Evolutionary conservation across 2,113 vertebrate genomes (phyloP).

Genomic region (Parus major): DNA sequence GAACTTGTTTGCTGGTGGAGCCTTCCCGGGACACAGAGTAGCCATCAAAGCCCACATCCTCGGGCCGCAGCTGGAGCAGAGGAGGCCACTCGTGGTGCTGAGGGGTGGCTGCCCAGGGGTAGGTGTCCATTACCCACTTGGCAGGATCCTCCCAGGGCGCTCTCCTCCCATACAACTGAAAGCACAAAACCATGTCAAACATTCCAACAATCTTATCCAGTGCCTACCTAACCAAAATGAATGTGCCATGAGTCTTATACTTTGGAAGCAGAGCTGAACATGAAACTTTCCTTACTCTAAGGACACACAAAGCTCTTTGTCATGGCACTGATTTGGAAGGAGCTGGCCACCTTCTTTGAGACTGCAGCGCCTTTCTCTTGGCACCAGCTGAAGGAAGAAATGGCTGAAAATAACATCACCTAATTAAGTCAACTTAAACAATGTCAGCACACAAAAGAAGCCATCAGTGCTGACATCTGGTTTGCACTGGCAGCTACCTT

Average conservation of each 20-base stretch:
- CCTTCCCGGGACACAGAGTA: slow-evolving; percentile 89
- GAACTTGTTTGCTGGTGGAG: slow-evolving; percentile 81
- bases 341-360: background rate
- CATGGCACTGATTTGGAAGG: background rate
- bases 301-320: background rate
- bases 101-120: slow-evolving; percentile 88
- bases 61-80: slow-evolving; percentile 91
- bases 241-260: rapidly evolving
- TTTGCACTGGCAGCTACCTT: background rate
- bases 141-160: slow-evolving; percentile 95
- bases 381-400: background rate
- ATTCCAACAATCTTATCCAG: too few species aligned
- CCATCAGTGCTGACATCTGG: background rate
- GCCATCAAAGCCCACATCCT: slow-evolving; percentile 95
- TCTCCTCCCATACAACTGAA: slow-evolving; percentile 90
- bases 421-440: background rate
- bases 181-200: background rate
- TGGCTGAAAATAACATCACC: background rate
- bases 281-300: background rate
- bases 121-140: slow-evolving; percentile 95
- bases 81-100: slow-evolving; percentile 93
- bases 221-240: background rate
- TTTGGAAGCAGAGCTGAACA: background rate
- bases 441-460: background rate
- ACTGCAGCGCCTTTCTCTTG: background rate